Evolutionary conservation across 2,888 invertebrate species (phyloP).

Genomic region (Troides helena): DNA sequence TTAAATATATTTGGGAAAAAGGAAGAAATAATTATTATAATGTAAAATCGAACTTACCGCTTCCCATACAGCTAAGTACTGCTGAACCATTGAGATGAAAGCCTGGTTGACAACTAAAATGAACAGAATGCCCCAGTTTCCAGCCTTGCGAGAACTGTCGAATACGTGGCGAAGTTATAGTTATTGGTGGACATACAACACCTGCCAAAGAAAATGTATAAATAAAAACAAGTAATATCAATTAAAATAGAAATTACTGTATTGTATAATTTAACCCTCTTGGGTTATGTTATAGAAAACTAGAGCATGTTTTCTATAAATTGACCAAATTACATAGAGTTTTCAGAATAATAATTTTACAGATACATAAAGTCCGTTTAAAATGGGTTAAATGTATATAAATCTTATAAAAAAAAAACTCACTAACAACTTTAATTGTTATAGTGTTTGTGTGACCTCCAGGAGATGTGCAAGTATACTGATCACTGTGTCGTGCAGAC

Average conservation of each 20-base stretch:
- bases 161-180: conserved; percentile 81
- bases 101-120: conserved; percentile 90
- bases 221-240: neutral
- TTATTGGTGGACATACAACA: conserved; percentile 81
- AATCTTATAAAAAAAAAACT: conserved; percentile 47
- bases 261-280: too few species aligned
- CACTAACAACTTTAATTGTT: conserved; percentile 87
- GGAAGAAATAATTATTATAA: too few species aligned
- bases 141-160: conserved; percentile 88
- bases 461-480: conserved; percentile 91
- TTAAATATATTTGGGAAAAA: too few species aligned
- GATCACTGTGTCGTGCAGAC: conserved; percentile 90
- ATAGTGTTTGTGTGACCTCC: conserved; percentile 89
- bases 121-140: conserved; percentile 85
- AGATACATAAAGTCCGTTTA: too few species aligned
- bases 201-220: conserved; percentile 6
- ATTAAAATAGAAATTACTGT: too few species aligned
- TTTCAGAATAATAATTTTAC: too few species aligned
- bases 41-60: conserved; percentile 73
- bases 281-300: too few species aligned
- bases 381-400: too few species aligned
- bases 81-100: conserved; percentile 88
- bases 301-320: too few species aligned
- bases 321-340: too few species aligned
- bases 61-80: conserved; percentile 90